Evolutionary conservation across 2,797 vertebrate species (phyloP), one percentile per base, ranked within the genome.

Genomic region (Lepus oiostolus): DNA sequence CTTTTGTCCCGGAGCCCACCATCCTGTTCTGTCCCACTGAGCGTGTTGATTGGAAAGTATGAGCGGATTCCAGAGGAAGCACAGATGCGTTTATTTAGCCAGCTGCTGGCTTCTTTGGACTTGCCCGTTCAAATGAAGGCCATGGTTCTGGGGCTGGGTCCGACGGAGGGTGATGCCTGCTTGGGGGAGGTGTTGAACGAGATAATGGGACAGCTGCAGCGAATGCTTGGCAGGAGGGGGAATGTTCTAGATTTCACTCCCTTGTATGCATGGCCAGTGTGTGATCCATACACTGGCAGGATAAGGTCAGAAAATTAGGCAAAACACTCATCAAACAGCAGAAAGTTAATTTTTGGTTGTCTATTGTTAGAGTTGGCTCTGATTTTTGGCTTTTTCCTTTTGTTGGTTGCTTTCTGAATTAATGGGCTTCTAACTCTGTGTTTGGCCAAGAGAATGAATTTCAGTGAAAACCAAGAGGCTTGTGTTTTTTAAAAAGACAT

Each of bases 41-140:
- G 60, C 80, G 11, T 90, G 67, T 95, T 95, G 86, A 96, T 88
- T 92, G 92, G 88, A 90, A 89, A 60, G 93, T 76, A 60, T 32
- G n/a, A 85, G 12, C 19, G 13, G 72, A 88, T 95, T 95, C 92
- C 83, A 92, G 75, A 67, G 76, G 85, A 93, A 84, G 91, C 83
- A 90, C 79, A 63, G 72, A 89, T 62, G 65, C 26, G 50, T 82
- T 74, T 93, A 84, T 92, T 96, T 96, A 88, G 68, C 54, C 50
- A 60, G 68, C 35, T 50, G n/a, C 52, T 88, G 87, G 38, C 30
- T 83, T 82, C 79, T 95, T 77, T 95, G 79, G 70, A 85, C 76
- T 58, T 32, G 63, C 70, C 32, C 85, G 32, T 94, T 93, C 42
- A 83, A 71, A 77, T 83, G 83, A 72, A 96, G 70, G 85, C 52